phyloP scores from a whole-genome alignment of 2,888 invertebrate species.

The Noctua janthina region DNA sequence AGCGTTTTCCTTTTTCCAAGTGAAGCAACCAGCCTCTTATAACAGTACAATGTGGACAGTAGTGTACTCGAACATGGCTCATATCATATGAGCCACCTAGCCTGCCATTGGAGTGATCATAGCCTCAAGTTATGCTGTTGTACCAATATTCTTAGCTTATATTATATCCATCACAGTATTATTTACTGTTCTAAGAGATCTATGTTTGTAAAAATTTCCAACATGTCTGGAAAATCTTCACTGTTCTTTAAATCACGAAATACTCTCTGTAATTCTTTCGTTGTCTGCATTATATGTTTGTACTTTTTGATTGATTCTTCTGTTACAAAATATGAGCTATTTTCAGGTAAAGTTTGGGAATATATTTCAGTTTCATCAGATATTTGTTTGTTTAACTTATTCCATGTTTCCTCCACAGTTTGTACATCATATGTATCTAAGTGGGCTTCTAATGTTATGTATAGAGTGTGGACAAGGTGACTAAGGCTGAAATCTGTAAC shows the following conservation, averaged over 20 bases:
- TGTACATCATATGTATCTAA: conserved; percentile 81
- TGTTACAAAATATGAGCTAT: conserved; percentile 75
- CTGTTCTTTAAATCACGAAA: conserved; percentile 70
- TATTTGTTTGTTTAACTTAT: conserved; percentile 75
- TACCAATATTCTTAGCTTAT: neutral
- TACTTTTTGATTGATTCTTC: conserved; percentile 81
- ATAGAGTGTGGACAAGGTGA: conserved; percentile 77
- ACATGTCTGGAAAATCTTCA: conserved; percentile 69
- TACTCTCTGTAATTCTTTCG: conserved; percentile 75
- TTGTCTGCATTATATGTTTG: conserved; percentile 74
- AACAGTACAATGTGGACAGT: neutral
- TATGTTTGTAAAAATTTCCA: conserved; percentile 79
- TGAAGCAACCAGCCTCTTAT: neutral
- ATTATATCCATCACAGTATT: conserved; percentile 8
- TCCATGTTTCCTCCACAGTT: conserved; percentile 78
- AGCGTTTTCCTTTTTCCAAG: neutral
- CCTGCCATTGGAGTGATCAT: neutral
- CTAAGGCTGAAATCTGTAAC: conserved; percentile 55
- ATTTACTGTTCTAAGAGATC: conserved; percentile 67
- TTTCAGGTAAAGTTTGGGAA: conserved; percentile 58
- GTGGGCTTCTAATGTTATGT: conserved; percentile 80
- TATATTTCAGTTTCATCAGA: conserved; percentile 48
- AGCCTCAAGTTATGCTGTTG: neutral
- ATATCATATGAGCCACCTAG: neutral
- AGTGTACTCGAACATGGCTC: neutral